phyloP scores from a whole-genome alignment of 2,797 vertebrate genomes.

The Sphenopsis melanotis region DNA sequence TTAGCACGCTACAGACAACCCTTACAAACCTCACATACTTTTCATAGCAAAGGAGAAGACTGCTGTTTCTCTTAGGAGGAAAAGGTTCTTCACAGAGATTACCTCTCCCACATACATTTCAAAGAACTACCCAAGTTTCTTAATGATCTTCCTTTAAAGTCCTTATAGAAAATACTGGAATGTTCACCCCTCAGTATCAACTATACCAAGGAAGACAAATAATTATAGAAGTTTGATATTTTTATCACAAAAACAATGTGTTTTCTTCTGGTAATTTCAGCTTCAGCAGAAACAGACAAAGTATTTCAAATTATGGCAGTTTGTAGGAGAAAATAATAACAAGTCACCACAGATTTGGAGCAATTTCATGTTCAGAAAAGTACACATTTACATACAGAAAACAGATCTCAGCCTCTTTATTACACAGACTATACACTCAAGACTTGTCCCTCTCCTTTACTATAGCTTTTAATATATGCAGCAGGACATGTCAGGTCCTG shows the following conservation, averaged over 20 bases:
- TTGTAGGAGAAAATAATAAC: neutral
- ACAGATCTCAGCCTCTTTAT: neutral
- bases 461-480: neutral
- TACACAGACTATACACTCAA: neutral
- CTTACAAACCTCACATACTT: neutral
- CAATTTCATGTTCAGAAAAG: neutral
- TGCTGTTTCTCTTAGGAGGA: neutral
- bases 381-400: neutral
- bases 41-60: neutral
- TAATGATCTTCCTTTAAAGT: neutral
- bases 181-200: neutral
- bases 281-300: neutral
- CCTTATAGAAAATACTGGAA: neutral
- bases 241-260: neutral
- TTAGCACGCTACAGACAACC: neutral
- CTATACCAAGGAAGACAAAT: neutral
- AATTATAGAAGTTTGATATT: neutral
- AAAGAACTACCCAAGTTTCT: neutral
- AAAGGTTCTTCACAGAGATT: neutral
- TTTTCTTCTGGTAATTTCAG: neutral
- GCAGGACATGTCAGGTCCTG: neutral
- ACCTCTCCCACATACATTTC: neutral
- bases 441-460: neutral
- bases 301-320: neutral
- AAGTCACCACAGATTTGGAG: neutral